These are phyloP conservation scores for Falco columbarius DNA, from an alignment of 2,797 vertebrate genomes.

Conservation along the genomic window DNA sequence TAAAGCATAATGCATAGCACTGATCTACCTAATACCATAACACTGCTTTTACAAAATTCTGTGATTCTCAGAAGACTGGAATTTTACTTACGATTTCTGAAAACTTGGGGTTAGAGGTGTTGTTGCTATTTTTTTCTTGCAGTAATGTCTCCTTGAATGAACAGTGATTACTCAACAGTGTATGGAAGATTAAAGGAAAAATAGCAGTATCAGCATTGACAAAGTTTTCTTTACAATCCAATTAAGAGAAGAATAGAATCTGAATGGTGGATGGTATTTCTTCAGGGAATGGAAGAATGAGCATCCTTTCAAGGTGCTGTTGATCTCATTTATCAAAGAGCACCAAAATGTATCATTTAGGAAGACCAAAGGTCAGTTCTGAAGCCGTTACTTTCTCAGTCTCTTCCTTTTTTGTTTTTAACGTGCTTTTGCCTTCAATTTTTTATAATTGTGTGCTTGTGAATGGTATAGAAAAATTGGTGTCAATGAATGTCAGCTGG, in stretches of 20 bases:
- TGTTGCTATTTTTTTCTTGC: neutral
- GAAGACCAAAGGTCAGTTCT: neutral
- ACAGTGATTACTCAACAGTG: neutral
- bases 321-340: neutral
- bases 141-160: neutral
- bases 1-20: neutral
- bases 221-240: neutral
- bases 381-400: neutral
- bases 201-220: neutral
- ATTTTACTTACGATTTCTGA: neutral
- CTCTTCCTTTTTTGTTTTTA: neutral
- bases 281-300: neutral
- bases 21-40: neutral
- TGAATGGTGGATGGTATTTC: neutral
- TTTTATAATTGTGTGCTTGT: neutral
- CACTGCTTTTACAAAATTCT: neutral
- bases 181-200: neutral
- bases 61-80: neutral
- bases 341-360: neutral
- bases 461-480: neutral
- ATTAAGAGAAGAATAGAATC: neutral
- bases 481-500: neutral
- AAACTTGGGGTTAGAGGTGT: neutral
- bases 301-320: neutral
- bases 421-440: neutral